Evolutionary conservation across 2,888 invertebrate genomes (phyloP).

Genomic region (Chaitophorus viminalis): DNA sequence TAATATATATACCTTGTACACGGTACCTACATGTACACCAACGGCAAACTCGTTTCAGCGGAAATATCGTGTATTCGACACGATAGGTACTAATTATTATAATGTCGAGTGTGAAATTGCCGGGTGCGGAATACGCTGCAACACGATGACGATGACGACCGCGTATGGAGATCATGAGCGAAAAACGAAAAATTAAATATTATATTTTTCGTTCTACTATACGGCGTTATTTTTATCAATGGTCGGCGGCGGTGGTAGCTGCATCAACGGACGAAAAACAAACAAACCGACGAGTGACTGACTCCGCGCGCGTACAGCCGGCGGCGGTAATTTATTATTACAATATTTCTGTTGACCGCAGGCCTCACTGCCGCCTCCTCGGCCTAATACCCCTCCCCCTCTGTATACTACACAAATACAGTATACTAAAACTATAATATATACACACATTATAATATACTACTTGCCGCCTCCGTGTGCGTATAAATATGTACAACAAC

Average conservation of each 20-base stretch:
- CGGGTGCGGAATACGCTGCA: too few relatives aligned
- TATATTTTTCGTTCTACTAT: neutral
- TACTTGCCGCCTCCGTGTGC: neutral
- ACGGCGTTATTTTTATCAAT: neutral
- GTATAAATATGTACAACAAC: neutral
- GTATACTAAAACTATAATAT: neutral
- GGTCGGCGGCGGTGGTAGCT: neutral
- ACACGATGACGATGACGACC: neutral
- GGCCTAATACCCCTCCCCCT: neutral
- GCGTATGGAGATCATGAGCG: neutral
- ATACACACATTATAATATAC: neutral
- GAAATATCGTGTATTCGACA: neutral
- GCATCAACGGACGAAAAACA: neutral
- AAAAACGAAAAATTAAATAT: too few relatives aligned
- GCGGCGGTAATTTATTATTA: slow-evolving; percentile 40
- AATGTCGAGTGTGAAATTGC: neutral
- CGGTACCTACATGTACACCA: neutral
- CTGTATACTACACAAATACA: too few relatives aligned
- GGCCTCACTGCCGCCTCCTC: neutral
- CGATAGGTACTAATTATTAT: neutral
- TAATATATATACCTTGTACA: neutral
- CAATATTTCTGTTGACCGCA: slow-evolving; percentile 29
- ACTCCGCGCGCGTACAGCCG: neutral
- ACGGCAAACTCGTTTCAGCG: neutral
- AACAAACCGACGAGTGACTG: neutral